A percentile compares a stretch with the other conserved stretches of the same genome.
These are phyloP conservation scores for Amblyraja radiata DNA, from an alignment of 2,797 vertebrate genomes.

Conservation along the genomic window DNA sequence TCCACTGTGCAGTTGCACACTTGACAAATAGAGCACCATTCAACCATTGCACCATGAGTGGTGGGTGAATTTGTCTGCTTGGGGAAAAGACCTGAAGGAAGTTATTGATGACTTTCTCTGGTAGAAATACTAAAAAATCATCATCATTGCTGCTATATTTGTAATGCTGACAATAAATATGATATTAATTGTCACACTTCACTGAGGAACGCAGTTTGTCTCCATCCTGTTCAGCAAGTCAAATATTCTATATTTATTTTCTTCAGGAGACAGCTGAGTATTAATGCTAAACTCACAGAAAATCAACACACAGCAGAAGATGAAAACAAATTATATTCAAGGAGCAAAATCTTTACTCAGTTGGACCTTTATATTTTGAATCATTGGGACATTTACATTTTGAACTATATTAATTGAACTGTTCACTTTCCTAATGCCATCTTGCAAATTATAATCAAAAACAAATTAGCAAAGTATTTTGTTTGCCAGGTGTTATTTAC, in stretches of 20 bases:
- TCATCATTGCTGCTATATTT: slow-evolving; percentile 68
- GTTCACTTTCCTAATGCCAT: not conserved
- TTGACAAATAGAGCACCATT: too few relatives aligned
- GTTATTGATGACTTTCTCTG: slow-evolving; percentile 79
- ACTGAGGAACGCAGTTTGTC: slow-evolving; percentile 64
- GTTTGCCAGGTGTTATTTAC: not conserved
- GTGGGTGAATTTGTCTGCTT: not conserved
- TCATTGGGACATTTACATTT: not conserved
- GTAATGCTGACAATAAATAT: slow-evolving; percentile 76
- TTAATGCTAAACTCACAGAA: not conserved
- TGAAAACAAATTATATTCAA: not conserved
- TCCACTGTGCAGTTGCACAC: too few relatives aligned
- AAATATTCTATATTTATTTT: slow-evolving; percentile 66
- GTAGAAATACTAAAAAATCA: slow-evolving; percentile 59
- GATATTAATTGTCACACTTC: slow-evolving; percentile 77
- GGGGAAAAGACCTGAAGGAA: slow-evolving; percentile 51
- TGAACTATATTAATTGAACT: not conserved
- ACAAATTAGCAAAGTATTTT: not conserved
- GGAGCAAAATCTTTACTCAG: not conserved
- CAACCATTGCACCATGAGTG: too few relatives aligned
- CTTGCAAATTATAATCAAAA: not conserved
- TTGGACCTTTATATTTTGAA: not conserved
- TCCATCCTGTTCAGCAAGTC: slow-evolving; percentile 65
- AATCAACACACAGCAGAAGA: not conserved
- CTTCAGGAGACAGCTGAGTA: slow-evolving; percentile 52